A percentile compares a stretch with the other conserved stretches of the same genome.
Conservation (phyloP, 1,140 invertebrate genomes). For the Hylaeus volcanicus region DNA sequence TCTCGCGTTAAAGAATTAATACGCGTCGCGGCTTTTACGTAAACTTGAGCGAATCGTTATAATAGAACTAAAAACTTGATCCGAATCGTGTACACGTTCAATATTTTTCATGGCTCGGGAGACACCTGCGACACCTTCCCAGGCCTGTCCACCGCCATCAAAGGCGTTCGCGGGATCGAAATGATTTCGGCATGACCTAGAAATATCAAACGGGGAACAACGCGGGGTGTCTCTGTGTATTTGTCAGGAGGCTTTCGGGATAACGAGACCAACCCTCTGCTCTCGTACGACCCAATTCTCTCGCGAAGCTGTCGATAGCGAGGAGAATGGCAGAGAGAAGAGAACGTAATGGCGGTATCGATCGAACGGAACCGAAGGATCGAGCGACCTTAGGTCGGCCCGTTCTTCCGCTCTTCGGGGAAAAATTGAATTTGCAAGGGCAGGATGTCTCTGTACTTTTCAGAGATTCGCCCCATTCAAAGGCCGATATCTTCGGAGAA, state of each 20-base stretch:
- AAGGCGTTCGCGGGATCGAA: neutral
- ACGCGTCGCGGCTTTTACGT: no score
- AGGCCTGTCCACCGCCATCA: neutral
- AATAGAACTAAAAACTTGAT: neutral
- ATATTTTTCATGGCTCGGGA: neutral
- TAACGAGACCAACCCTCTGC: conserved; percentile 51
- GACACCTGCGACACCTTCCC: neutral
- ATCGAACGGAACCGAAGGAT: conserved; percentile 23
- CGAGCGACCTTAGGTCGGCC: neutral
- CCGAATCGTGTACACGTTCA: neutral
- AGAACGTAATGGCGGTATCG: conserved; percentile 50
- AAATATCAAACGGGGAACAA: conserved; percentile 2
- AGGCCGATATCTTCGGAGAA: neutral
- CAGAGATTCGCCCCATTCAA: neutral
- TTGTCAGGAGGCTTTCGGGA: conserved; percentile 55
- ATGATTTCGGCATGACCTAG: neutral
- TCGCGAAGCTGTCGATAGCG: conserved; percentile 45
- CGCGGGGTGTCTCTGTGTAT: conserved; percentile 24
- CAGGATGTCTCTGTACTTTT: neutral
- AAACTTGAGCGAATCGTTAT: no score
- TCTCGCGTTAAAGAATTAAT: no score
- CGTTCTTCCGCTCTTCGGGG: neutral
- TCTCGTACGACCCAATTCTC: conserved; percentile 60
- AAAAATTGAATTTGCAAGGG: neutral
- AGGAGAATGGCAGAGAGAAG: conserved; percentile 30